Evolutionary conservation across 2,113 vertebrate genomes (phyloP), one percentile per base, ranked within the genome.

Genomic region (Nothocercus julius): DNA sequence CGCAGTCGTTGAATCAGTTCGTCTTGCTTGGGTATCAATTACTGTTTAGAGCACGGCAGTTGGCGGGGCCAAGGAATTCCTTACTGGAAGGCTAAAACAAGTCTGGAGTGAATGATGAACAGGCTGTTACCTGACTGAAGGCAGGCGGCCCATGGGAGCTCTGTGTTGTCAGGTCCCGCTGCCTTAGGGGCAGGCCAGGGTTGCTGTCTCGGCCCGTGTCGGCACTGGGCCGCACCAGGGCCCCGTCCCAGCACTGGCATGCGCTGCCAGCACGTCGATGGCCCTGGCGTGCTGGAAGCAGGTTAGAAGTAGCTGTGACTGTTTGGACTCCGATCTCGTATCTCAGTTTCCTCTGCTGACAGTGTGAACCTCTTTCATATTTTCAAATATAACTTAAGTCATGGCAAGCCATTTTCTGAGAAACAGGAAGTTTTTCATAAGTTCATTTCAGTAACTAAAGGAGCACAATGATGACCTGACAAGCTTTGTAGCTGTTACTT

Each of bases 181-280:
- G 47, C 34, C 17, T 1, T 9, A 5, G 4, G 42, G 38, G 6
- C 45, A 62, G 61, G 59, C 75, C n/a, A 69, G 68, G 0, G 28
- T 25, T 11, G 0, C 38, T 27, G 66, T 22, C 45, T 34, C 14
- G 13, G 32, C 47, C 30, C 20, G 6, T 22, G n/a, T 30, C 0
- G 5, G 34, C 47, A 13, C 59, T 3, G 1, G 20, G 42, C 20
- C 40, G 17, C 0, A 0, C 5, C 3, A 1, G 11, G 11, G n/a
- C 61, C 9, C 0, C 22, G 66, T 67, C 16, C 36, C 2, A 1
- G 28, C 27, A 3, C 5, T 6, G 25, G 25, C 4, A 45, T 20
- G 80, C n/a, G 4, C 28, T 5, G 7, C 38, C 53, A 42, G 53
- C 72, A 4, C 38, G 11, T 6, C 7, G 19, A 44, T 24, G 36